Evolutionary conservation across 2,888 invertebrate genomes (phyloP).

Genomic region (Leptopilina drosophilae): DNA sequence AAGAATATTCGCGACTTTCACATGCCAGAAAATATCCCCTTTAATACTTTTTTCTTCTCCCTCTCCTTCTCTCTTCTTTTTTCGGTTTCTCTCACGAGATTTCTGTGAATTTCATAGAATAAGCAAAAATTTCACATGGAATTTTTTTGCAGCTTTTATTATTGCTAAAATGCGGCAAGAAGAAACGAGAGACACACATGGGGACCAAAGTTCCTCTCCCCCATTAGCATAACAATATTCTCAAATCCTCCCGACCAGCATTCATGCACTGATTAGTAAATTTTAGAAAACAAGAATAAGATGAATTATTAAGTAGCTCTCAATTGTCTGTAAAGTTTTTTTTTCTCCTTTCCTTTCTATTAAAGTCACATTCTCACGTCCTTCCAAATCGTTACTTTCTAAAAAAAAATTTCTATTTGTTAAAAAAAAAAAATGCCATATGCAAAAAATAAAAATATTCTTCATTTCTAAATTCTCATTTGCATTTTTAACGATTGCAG

Average conservation of each 20-base stretch:
- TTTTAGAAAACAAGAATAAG: constrained; percentile 31
- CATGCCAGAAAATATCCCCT: not conserved
- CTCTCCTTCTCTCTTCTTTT: not conserved
- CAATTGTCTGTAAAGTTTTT: not conserved
- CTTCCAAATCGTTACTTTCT: not conserved
- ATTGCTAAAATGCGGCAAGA: not conserved
- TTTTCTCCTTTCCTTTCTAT: too few relatives aligned
- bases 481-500: constrained; percentile 28
- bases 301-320: not conserved
- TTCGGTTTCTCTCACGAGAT: constrained; percentile 7
- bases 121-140: not conserved
- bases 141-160: not conserved
- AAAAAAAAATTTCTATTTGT: too few relatives aligned
- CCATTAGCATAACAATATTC: constrained; percentile 26
- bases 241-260: not conserved
- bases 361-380: constrained; percentile 23
- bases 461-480: constrained; percentile 8
- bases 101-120: not conserved
- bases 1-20: not conserved
- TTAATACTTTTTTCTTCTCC: not conserved
- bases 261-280: constrained; percentile 8
- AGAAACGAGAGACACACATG: not conserved
- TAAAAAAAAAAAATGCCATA: too few relatives aligned
- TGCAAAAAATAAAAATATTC: too few relatives aligned
- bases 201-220: not conserved